Percentiles rank a stretch among this genome's conserved stretches.
These are phyloP conservation scores for Lymantria dispar DNA, from an alignment of 2,888 invertebrate genomes.

Conservation along the genomic window DNA sequence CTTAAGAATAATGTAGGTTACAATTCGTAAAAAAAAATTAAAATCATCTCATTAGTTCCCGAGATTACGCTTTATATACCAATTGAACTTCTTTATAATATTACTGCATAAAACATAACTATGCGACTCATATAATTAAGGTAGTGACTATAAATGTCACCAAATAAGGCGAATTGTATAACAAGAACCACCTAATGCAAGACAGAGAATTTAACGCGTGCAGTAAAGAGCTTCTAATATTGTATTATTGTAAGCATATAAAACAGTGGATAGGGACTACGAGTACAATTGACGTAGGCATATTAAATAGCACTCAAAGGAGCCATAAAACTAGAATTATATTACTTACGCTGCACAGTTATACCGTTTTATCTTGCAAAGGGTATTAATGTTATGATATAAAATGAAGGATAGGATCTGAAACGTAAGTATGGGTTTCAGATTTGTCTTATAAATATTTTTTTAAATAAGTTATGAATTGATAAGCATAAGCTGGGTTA, in stretches of 20 bases:
- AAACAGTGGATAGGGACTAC: background rate
- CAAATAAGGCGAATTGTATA: no score
- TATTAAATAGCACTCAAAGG: constrained; percentile 18
- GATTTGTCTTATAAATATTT: background rate
- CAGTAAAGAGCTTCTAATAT: background rate
- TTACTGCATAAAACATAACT: no score
- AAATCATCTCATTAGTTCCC: no score
- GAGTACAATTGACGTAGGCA: constrained; percentile 12
- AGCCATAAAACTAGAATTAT: constrained; percentile 21
- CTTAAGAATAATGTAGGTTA: no score
- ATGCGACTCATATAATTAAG: no score
- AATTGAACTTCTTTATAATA: no score
- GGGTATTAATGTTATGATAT: constrained; percentile 44
- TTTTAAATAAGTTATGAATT: constrained; percentile 2
- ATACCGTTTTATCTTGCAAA: constrained; percentile 42
- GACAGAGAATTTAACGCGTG: no score
- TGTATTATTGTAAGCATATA: background rate
- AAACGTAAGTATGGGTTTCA: constrained; percentile 2
- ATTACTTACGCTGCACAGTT: constrained; percentile 27
- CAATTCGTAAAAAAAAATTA: no score
- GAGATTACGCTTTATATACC: no score
- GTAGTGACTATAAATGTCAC: no score
- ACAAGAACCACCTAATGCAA: no score
- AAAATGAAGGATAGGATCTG: constrained; percentile 25
- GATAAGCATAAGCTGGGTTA: no score